Evolutionary conservation across 2,113 vertebrate genomes (phyloP), one percentile per base, ranked within the genome.

Genomic region (Thalassarche chlororhynchos): DNA sequence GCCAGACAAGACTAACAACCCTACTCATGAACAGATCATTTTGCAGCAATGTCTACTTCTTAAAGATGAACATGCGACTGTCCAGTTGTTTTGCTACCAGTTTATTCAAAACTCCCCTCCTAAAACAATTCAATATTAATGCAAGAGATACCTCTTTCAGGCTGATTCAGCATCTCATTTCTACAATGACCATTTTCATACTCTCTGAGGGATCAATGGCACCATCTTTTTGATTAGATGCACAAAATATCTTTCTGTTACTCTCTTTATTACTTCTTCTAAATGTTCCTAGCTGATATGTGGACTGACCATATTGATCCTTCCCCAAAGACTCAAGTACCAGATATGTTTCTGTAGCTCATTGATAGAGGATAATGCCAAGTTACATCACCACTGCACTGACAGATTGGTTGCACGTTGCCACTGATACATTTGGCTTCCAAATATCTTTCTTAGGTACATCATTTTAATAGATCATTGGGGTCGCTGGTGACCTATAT

Each of bases 401-500:
- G 96, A 95, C 78, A 93, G 71, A 94, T 91, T 88, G 62, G 94
- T 84, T 94, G 82, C 62, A 71, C 51, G 8, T 66, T 80, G 90
- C 81, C 93, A 90, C 91, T 55, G 64, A 92, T 92, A 82, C 47
- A 68, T 92, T 96, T 80, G 75, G 75, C 84, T 95, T 91, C 96
- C 87, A 95, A 91, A 95, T 95, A 90, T 82, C 89, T 93, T 92
- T 91, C 93, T 77, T 74, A 95, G 89, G 87, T 96, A 85, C 68
- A 88, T 94, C 89, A 95, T 89, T 95, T 89, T 91, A 93, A 86
- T 91, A 95, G 81, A 94, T 69, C 64, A 62, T 18, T 54, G 10
- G 38, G 54, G 87, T 93, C 87, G 87, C 66, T 8, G 5, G 58
- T 91, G 89, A 83, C 81, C 84, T 89, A 7, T 91, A 77, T 90